phyloP scores from a whole-genome alignment of 2,797 vertebrate genomes.

The Pipistrellus pygmaeus region DNA sequence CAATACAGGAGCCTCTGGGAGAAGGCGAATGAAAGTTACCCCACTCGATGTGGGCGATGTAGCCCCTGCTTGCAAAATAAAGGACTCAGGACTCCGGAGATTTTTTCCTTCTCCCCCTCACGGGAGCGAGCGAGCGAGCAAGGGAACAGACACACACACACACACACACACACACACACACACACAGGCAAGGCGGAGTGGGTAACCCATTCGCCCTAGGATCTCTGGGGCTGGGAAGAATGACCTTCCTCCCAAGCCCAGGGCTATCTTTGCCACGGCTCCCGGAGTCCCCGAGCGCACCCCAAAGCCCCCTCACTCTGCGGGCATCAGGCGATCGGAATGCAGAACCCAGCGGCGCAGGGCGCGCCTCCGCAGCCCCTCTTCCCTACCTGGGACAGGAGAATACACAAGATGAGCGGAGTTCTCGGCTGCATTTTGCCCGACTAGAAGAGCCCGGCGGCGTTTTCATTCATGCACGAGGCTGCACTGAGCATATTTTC shows the following conservation, averaged over 20 bases:
- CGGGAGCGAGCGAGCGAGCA: not conserved
- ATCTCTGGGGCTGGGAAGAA: constrained; percentile 70
- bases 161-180: constrained; percentile 55
- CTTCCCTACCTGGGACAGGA: constrained; percentile 96
- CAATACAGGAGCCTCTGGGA: constrained; percentile 62
- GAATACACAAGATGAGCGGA: constrained; percentile 92
- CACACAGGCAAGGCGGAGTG: constrained; percentile 56
- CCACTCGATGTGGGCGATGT: constrained; percentile 84
- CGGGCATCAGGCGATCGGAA: constrained; percentile 77
- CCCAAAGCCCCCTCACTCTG: constrained; percentile 79
- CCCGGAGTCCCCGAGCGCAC: constrained; percentile 72
- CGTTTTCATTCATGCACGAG: constrained; percentile 93
- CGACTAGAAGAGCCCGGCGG: constrained; percentile 93
- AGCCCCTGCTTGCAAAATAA: constrained; percentile 78
- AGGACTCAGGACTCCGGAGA: constrained; percentile 76
- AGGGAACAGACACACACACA: constrained; percentile 36
- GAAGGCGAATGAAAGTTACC: constrained; percentile 88
- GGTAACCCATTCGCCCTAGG: constrained; percentile 60
- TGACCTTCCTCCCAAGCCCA: constrained; percentile 79
- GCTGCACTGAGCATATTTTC: constrained; percentile 99
- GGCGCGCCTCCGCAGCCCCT: constrained; percentile 62
- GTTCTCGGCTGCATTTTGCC: constrained; percentile 93
- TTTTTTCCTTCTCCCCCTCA: constrained; percentile 47
- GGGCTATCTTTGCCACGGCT: not conserved
- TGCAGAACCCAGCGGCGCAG: constrained; percentile 59